Evolutionary conservation across 2,113 vertebrate species (phyloP), one percentile per base, ranked within the genome.

Genomic region (Ciconia maguari): DNA sequence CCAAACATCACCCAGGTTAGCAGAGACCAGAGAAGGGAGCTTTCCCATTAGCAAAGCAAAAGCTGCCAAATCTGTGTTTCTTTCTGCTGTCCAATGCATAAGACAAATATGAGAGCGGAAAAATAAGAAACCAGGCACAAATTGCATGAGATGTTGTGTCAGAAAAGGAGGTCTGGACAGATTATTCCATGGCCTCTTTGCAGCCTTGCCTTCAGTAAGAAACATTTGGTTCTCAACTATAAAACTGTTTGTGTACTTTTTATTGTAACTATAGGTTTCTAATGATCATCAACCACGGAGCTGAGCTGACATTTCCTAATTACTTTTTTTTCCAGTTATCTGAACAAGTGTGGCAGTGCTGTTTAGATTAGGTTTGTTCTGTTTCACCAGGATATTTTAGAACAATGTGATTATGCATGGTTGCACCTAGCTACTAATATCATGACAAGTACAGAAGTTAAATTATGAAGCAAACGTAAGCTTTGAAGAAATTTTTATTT

Each of bases 401-500:
- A 98, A 98, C 97, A 98, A 98, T 97, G 95, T 97, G 95, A 85
- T 94, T 95, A 97, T 96, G 97, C 94, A 61, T 44, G 85, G 96
- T 97, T 86, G 77, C 92, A 98, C 97, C 98, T 96, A 97, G 87
- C 95, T 98, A 96, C 96, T 95, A 95, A 97, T 96, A 96, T 93
- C 87, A 96, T 97, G 97, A 98, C 96, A 97, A 98, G 98, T 96
- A 98, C 97, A 98, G 97, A 98, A 98, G 98, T 98, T 98, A 98
- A 98, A 98, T 98, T 98, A 98, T 98, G 97, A 98, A 98, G 98
- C 98, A 98, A 98, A 98, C 87, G 94, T 98, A 98, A 98, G 97
- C 98, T 98, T 98, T 98, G 98, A 98, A 98, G 98, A 98, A 95
- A 96, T 98, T 98, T 98, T 98, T 97, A 98, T 98, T 98, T 98